phyloP scores from a whole-genome alignment of 2,797 vertebrate genomes.

The Danio tinwini region DNA sequence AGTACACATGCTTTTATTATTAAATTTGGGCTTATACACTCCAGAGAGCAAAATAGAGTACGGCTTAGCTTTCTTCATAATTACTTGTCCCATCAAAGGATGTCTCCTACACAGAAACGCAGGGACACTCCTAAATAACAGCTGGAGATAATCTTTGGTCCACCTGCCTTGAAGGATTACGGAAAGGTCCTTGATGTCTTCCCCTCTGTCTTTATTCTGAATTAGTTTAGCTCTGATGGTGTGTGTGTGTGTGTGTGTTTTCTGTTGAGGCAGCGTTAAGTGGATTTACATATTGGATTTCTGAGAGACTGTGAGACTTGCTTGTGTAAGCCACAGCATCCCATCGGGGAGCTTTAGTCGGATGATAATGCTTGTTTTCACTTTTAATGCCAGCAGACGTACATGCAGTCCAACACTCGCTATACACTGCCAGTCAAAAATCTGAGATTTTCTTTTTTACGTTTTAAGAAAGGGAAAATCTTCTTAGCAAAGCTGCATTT shows the following conservation, averaged over 20 bases:
- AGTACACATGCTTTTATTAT: slow-evolving; percentile 38
- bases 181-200: slow-evolving; percentile 36
- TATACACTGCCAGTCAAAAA: not conserved
- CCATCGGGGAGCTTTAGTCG: slow-evolving; percentile 75
- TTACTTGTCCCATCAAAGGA: slow-evolving; percentile 60
- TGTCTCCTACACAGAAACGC: slow-evolving; percentile 43
- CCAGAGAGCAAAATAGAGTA: slow-evolving; percentile 16
- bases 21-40: slow-evolving; percentile 49
- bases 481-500: too few relatives aligned
- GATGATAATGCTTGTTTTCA: slow-evolving; percentile 80
- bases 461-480: too few relatives aligned
- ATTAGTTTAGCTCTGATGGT: slow-evolving; percentile 50
- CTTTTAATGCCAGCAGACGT: slow-evolving; percentile 71
- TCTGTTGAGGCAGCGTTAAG: slow-evolving; percentile 68
- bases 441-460: too few relatives aligned
- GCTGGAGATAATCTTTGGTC: slow-evolving; percentile 45
- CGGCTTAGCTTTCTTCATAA: slow-evolving; percentile 48
- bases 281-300: slow-evolving; percentile 84
- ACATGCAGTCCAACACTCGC: slow-evolving; percentile 14
- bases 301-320: slow-evolving; percentile 65
- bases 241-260: slow-evolving; percentile 38
- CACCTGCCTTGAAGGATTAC: slow-evolving; percentile 58
- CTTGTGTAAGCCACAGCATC: slow-evolving; percentile 73
- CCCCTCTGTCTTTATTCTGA: slow-evolving; percentile 54
- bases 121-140: slow-evolving; percentile 48